Evolutionary conservation across 2,113 vertebrate genomes (phyloP).

Genomic region (Origma solitaria): DNA sequence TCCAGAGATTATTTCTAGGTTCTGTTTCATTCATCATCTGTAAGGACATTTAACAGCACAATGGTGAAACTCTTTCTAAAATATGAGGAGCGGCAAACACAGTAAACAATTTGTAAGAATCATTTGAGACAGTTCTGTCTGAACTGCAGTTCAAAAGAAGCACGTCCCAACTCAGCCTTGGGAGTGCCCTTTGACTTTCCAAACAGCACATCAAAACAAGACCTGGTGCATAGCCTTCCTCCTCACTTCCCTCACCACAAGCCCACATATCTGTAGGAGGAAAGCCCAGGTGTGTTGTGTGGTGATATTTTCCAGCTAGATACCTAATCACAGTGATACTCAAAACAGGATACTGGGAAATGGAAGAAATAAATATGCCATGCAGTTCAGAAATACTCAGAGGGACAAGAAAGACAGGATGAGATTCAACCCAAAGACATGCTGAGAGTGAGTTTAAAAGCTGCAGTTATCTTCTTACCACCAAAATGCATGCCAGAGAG

Average conservation of each 20-base stretch:
- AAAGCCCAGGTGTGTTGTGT: conserved; percentile 39
- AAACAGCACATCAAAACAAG: conserved; percentile 5
- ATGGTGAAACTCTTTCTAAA: not conserved
- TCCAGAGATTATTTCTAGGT: not conserved
- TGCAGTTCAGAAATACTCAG: not conserved
- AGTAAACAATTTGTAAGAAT: not conserved
- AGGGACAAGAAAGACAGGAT: not conserved
- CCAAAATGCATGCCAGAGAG: not conserved
- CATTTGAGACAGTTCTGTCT: not conserved
- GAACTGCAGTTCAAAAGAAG: conserved; percentile 40
- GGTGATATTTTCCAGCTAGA: not conserved
- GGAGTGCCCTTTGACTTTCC: conserved; percentile 26
- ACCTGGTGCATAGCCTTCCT: not conserved
- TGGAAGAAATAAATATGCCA: not conserved
- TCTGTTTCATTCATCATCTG: not conserved
- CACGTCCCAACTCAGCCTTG: not conserved
- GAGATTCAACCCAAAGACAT: not conserved
- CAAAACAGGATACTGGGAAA: not conserved
- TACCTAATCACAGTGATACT: not conserved
- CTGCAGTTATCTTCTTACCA: not conserved
- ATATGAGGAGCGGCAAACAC: not conserved
- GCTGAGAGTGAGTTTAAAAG: not conserved
- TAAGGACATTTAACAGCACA: not conserved
- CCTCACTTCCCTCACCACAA: conserved; percentile 19
- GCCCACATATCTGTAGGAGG: conserved; percentile 15